Conservation (phyloP, 2,113 vertebrate species). For the Peromyscus leucopus region DNA sequence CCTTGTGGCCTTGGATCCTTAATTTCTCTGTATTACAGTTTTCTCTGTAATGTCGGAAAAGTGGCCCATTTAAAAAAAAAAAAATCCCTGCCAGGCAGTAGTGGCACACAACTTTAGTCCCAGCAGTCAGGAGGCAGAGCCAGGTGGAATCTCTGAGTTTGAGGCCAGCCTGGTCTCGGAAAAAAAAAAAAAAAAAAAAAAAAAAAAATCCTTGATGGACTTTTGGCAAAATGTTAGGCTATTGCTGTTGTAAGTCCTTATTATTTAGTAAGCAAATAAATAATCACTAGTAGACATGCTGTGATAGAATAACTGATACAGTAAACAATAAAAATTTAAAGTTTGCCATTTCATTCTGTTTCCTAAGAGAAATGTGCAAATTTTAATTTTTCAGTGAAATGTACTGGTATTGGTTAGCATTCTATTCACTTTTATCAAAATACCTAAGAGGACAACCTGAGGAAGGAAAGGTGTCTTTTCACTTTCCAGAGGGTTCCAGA, state of each 20-base stretch:
- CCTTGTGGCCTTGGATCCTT: neutral
- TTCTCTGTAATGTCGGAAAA: neutral
- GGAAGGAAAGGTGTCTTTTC: neutral
- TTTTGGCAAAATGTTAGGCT: slow-evolving; percentile 8
- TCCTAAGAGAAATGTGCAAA: neutral
- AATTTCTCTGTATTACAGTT: neutral
- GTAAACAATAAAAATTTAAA: neutral
- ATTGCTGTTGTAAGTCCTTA: neutral
- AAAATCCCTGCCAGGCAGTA: too few species aligned
- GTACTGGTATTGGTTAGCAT: neutral
- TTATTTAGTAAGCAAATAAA: slow-evolving; percentile 39
- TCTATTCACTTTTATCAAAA: neutral
- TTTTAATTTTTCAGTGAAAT: neutral
- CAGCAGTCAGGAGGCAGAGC: too few species aligned
- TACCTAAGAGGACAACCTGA: neutral
- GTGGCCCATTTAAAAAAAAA: neutral
- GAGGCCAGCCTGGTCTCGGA: too few species aligned
- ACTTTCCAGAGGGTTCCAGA: neutral
- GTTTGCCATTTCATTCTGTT: neutral
- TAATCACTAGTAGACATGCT: neutral
- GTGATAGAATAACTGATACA: neutral
- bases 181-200: neutral
- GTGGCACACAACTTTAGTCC: too few species aligned
- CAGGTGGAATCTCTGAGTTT: too few species aligned
- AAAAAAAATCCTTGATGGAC: neutral